These are phyloP conservation scores for Xiphorhynchus erythropygius DNA, from an alignment of 2,797 vertebrate genomes.

Conservation along the genomic window DNA sequence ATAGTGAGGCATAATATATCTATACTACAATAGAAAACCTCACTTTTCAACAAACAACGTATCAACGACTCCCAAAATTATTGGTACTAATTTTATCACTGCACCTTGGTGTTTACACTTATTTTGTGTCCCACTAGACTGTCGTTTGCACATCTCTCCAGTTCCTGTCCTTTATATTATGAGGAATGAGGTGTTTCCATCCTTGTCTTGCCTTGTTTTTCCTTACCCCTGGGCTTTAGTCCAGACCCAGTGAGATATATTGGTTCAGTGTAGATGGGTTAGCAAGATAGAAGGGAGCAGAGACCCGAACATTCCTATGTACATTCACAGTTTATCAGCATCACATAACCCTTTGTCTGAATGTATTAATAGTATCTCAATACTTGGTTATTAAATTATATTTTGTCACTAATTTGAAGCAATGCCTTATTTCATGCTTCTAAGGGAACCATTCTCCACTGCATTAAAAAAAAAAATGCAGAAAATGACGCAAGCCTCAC, in stretches of 20 bases:
- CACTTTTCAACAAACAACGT: background rate
- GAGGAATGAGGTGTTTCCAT: background rate
- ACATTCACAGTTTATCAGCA: background rate
- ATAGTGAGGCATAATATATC: background rate
- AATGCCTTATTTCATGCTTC: background rate
- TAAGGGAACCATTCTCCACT: background rate
- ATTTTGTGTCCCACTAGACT: background rate
- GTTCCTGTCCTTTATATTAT: background rate
- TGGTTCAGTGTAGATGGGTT: background rate
- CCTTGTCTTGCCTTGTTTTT: background rate
- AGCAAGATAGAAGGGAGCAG: background rate
- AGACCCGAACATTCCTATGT: background rate
- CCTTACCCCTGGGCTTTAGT: background rate
- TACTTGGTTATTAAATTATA: background rate
- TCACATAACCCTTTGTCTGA: background rate
- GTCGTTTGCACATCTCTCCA: background rate
- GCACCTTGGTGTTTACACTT: background rate
- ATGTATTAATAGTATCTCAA: background rate
- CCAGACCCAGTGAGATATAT: background rate
- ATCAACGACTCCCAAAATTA: background rate
- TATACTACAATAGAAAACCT: background rate
- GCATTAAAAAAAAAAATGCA: accelerated
- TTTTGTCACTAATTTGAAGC: background rate
- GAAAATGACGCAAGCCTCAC: background rate
- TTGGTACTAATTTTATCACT: background rate